Evolutionary conservation across 1,140 invertebrate species (phyloP).

Genomic region (Oryzaephilus surinamensis): DNA sequence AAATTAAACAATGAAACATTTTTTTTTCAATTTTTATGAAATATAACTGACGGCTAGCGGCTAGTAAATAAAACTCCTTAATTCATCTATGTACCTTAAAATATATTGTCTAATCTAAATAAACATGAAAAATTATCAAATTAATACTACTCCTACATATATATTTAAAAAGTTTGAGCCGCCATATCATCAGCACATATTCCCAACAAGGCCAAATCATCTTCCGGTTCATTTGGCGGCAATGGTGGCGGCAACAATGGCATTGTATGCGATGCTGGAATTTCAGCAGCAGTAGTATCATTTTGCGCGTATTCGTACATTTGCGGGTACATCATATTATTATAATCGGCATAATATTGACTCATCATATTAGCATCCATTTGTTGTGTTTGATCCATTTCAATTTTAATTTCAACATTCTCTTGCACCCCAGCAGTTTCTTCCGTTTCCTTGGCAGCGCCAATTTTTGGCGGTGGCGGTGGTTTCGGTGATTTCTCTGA

Average conservation of each 20-base stretch:
- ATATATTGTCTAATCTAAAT: too few relatives aligned
- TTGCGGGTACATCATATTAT: constrained; percentile 16
- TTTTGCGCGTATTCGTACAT: constrained; percentile 15
- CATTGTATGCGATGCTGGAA: constrained; percentile 26
- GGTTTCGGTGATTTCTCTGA: constrained; percentile 14
- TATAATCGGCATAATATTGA: constrained; percentile 17
- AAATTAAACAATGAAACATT: too few relatives aligned
- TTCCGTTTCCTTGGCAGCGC: constrained; percentile 3
- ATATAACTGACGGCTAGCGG: too few relatives aligned
- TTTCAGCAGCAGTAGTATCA: constrained; percentile 13
- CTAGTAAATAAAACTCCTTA: too few relatives aligned
- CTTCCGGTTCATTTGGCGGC: constrained; percentile 42
- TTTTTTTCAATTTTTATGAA: too few relatives aligned
- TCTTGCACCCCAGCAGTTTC: constrained; percentile 5
- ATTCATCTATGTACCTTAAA: too few relatives aligned
- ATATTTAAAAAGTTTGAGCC: constrained; percentile 39
- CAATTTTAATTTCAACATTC: constrained; percentile 18
- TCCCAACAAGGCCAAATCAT: constrained; percentile 57
- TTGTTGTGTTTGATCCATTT: constrained; percentile 20
- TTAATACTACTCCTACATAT: too few relatives aligned
- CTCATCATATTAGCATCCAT: constrained; percentile 16
- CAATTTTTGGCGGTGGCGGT: constrained; percentile 17
- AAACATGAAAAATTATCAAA: too few relatives aligned
- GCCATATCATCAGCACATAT: constrained; percentile 58
- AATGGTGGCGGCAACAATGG: constrained; percentile 32